Percentiles rank a stretch among this genome's conserved stretches.
These are phyloP conservation scores for Tetrao urogallus DNA, from an alignment of 2,113 vertebrate species.

Conservation along the genomic window DNA sequence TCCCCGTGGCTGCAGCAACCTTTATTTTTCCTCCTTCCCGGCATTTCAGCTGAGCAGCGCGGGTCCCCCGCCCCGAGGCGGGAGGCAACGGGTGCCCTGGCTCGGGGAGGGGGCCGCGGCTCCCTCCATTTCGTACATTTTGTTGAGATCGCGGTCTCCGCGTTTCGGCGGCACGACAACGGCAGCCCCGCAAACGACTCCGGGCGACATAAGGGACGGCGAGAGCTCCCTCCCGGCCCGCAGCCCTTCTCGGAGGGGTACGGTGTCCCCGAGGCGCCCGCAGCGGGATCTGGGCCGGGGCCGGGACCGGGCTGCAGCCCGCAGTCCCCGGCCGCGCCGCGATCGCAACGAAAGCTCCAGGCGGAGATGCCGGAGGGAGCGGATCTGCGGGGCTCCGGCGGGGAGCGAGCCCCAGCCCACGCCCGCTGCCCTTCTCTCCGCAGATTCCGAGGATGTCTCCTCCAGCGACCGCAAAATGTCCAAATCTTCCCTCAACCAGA, in stretches of 20 bases:
- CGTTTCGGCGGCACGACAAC: background rate
- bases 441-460: constrained; percentile 97
- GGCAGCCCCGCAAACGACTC: constrained; percentile 19
- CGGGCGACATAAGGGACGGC: background rate
- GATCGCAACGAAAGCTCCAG: constrained; percentile 62
- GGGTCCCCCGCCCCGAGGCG: background rate
- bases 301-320: background rate
- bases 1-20: background rate
- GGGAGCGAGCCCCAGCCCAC: background rate
- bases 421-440: constrained; percentile 39
- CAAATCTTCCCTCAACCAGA: constrained; percentile 92
- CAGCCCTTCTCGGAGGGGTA: background rate
- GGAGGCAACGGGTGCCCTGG: background rate
- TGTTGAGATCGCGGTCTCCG: background rate
- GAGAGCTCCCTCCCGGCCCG: background rate
- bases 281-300: background rate
- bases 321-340: background rate
- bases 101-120: background rate
- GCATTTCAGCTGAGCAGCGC: background rate
- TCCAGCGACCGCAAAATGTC: constrained; percentile 93
- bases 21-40: background rate
- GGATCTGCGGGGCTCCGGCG: background rate
- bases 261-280: background rate
- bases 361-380: background rate
- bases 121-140: background rate